Evolutionary conservation across 2,888 invertebrate genomes (phyloP).

Genomic region (Drosophila koepferae): DNA sequence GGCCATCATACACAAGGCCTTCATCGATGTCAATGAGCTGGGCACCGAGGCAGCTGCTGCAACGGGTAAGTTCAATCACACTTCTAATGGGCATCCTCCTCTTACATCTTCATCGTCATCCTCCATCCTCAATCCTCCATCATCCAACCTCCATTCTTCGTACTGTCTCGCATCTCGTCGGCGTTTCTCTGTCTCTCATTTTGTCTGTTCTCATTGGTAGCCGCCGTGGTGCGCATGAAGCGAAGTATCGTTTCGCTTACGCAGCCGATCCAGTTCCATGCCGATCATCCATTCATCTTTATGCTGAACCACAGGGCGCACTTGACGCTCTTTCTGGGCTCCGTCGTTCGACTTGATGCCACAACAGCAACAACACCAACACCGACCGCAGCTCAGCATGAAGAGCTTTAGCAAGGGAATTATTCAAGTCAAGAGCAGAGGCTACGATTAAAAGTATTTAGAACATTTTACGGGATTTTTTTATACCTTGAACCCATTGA

Average conservation of each 20-base stretch:
- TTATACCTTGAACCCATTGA: too few relatives aligned
- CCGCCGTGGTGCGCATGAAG: constrained; percentile 85
- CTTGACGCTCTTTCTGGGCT: constrained; percentile 67
- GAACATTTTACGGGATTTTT: constrained; percentile 23
- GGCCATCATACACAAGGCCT: constrained; percentile 93
- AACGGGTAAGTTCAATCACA: constrained; percentile 84
- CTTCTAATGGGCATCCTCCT: not conserved
- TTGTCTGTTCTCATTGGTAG: constrained; percentile 54
- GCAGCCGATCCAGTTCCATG: constrained; percentile 65
- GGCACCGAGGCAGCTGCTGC: constrained; percentile 95
- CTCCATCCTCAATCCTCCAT: not conserved
- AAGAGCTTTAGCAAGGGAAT: constrained; percentile 49
- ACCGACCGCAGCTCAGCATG: constrained; percentile 36
- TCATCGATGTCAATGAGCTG: constrained; percentile 94
- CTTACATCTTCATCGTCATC: not conserved
- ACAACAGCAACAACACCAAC: not conserved
- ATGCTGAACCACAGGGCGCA: constrained; percentile 52
- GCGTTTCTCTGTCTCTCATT: constrained; percentile 25
- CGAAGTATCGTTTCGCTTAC: constrained; percentile 48
- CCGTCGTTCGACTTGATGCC: constrained; percentile 49
- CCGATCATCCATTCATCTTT: constrained; percentile 82
- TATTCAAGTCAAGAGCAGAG: not conserved
- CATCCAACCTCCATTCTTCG: not conserved
- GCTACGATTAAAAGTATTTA: constrained; percentile 5
- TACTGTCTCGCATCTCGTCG: not conserved